Conservation (phyloP, 2,888 invertebrate genomes). For the Patella ulyssiponensis region DNA sequence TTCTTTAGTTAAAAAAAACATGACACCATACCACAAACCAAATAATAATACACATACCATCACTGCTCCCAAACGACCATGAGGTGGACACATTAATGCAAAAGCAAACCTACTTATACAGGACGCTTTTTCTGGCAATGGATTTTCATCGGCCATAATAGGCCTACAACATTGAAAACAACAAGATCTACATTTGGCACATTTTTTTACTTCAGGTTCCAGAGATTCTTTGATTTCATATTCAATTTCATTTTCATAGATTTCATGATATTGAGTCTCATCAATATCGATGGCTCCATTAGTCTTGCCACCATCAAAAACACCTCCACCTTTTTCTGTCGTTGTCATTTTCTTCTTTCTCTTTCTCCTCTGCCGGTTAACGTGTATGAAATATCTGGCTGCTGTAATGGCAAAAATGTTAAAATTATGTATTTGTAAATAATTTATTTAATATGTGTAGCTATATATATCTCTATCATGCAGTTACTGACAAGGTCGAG, state of each 20-base stretch:
- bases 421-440: no score
- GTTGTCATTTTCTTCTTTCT: neutral
- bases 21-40: conserved; percentile 50
- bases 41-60: conserved; percentile 52
- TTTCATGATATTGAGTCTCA: neutral
- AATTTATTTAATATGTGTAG: no score
- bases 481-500: no score
- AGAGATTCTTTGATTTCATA: conserved; percentile 19
- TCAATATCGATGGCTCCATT: neutral
- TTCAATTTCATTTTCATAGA: conserved; percentile 18
- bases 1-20: conserved; percentile 55
- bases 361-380: neutral
- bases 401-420: neutral
- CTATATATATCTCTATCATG: no score
- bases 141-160: conserved; percentile 52
- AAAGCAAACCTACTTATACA: conserved; percentile 46
- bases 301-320: neutral
- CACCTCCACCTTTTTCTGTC: neutral
- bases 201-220: conserved; percentile 28
- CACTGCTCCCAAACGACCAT: conserved; percentile 72
- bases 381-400: neutral
- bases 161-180: conserved; percentile 46
- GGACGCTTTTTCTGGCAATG: conserved; percentile 48
- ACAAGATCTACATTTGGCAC: conserved; percentile 36
- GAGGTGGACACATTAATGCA: conserved; percentile 67